Percentiles rank a stretch among this genome's conserved stretches.
Evolutionary conservation across 2,113 vertebrate species (phyloP).

Genomic region (Zingel zingel): DNA sequence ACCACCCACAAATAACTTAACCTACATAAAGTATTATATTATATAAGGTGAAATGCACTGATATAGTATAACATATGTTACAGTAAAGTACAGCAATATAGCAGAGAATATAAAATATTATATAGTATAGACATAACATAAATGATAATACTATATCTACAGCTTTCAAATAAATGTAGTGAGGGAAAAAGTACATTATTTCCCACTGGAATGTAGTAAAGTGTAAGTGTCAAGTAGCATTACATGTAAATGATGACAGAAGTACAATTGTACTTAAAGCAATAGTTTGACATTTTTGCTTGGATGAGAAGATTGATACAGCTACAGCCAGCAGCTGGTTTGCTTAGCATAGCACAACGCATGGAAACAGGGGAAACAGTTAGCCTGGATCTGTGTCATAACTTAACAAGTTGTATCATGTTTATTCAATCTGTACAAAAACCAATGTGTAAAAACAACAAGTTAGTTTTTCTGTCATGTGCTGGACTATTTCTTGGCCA

Average conservation of each 20-base stretch:
- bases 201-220: background rate
- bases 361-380: background rate
- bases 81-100: no score
- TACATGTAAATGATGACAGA: background rate
- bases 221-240: background rate
- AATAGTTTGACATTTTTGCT: background rate
- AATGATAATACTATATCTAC: no score
- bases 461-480: background rate
- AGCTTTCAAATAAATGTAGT: background rate
- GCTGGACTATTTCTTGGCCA: background rate
- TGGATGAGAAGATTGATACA: no score
- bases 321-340: background rate
- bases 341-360: background rate
- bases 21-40: no score
- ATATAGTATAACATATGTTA: no score
- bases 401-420: background rate
- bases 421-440: background rate
- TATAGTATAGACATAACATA: no score
- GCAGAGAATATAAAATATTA: no score
- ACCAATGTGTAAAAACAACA: background rate
- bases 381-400: no score
- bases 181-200: background rate
- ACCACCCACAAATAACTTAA: no score
- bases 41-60: no score
- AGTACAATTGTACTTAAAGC: no score